Conservation (phyloP, 2,113 vertebrate genomes). For the Rousettus leschenaultii region DNA sequence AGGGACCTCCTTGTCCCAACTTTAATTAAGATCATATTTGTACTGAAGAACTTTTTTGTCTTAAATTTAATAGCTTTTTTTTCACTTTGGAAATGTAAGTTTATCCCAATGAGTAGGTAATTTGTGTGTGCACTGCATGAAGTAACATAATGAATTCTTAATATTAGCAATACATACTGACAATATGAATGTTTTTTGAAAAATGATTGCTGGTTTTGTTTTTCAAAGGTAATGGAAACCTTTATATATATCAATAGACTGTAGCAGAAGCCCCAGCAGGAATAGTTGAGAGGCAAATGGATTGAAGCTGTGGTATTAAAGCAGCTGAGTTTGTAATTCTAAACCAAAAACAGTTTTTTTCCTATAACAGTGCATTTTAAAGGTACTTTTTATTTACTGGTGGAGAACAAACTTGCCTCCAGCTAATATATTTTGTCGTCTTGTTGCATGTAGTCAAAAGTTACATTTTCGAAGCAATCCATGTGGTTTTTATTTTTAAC, state of each 20-base stretch:
- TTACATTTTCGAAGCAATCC: background rate
- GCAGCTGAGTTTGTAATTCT: background rate
- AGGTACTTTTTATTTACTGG: background rate
- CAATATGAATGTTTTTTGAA: slow-evolving; percentile 4
- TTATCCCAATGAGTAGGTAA: background rate
- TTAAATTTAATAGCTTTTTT: background rate
- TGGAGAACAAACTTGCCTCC: background rate
- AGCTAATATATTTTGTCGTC: slow-evolving; percentile 9
- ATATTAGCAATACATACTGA: slow-evolving; percentile 18
- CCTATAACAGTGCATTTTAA: background rate
- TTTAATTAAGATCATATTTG: slow-evolving; percentile 34
- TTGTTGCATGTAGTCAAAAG: background rate
- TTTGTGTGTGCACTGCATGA: background rate
- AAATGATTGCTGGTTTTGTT: slow-evolving; percentile 42
- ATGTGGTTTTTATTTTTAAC: background rate
- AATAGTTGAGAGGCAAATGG: background rate
- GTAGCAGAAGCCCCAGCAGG: background rate
- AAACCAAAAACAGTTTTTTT: background rate
- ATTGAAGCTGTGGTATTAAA: slow-evolving; percentile 28
- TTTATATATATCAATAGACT: background rate
- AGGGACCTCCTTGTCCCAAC: background rate
- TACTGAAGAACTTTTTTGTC: background rate
- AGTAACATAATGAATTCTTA: background rate
- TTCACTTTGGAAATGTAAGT: background rate
- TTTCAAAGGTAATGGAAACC: slow-evolving; percentile 15